Percentiles rank a stretch among this genome's conserved stretches.
These are phyloP conservation scores for Dermatophagoides farinae DNA, from an alignment of 1,140 invertebrate genomes.

Conservation along the genomic window DNA sequence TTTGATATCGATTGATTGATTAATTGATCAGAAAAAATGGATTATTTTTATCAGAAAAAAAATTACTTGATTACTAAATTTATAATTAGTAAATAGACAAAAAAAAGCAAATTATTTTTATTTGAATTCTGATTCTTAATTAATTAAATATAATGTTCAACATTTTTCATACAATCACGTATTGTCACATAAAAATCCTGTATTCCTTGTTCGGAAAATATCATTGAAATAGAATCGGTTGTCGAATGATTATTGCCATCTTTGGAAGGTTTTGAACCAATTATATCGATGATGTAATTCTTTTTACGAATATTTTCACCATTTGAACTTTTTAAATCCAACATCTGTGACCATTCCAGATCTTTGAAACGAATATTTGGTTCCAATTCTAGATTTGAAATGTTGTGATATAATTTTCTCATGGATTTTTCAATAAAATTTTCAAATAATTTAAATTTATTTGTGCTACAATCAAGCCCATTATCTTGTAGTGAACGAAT, in stretches of 20 bases:
- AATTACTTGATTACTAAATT: too few relatives aligned
- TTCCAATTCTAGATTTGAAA: background rate
- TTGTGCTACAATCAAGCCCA: background rate
- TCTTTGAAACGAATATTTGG: background rate
- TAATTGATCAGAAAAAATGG: too few relatives aligned
- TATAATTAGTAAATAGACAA: too few relatives aligned
- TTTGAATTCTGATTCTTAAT: too few relatives aligned
- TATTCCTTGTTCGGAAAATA: background rate
- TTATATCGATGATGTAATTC: background rate
- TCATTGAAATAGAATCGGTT: background rate
- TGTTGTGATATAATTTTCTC: slow-evolving; percentile 1
- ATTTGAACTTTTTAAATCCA: slow-evolving; percentile 4
- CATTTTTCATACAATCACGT: background rate
- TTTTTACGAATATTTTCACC: background rate
- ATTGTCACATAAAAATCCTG: background rate
- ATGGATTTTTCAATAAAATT: background rate
- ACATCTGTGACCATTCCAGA: slow-evolving; percentile 1
- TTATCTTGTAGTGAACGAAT: background rate
- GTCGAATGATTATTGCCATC: background rate
- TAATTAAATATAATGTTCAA: background rate
- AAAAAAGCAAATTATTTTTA: too few relatives aligned
- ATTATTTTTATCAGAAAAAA: too few relatives aligned
- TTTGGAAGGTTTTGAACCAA: background rate
- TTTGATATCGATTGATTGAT: too few relatives aligned
- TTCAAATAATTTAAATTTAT: background rate